phyloP scores from a whole-genome alignment of 2,113 vertebrate species.

The Gymnocephalus cernua region DNA sequence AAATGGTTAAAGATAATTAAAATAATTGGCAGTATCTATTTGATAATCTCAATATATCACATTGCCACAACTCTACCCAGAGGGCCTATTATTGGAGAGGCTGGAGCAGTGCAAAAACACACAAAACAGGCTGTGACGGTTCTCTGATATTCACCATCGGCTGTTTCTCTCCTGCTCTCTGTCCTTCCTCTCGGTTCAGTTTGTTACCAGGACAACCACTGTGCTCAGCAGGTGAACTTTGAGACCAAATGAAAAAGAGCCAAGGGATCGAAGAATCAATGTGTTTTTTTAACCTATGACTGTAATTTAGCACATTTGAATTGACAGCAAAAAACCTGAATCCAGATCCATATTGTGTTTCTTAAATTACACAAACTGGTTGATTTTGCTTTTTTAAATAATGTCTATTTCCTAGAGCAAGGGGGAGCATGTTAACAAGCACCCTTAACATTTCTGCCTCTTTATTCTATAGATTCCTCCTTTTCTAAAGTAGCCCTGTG shows the following conservation, averaged over 20 bases:
- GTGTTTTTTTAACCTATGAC: conserved; percentile 27
- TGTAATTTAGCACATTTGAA: not conserved
- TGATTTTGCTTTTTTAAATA: not conserved
- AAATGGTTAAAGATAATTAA: not conserved
- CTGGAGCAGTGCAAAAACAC: not conserved
- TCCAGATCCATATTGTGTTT: not conserved
- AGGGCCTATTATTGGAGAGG: not conserved
- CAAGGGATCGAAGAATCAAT: conserved; percentile 52
- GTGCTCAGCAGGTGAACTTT: conserved; percentile 78
- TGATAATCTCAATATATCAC: accelerated
- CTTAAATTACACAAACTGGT: not conserved
- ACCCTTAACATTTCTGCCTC: not conserved
- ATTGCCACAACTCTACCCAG: not conserved
- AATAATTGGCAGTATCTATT: not conserved
- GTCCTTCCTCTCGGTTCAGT: conserved; percentile 11
- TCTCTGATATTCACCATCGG: conserved; percentile 13
- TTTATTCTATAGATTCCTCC: not conserved
- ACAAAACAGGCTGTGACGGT: not conserved
- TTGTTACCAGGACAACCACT: conserved; percentile 64
- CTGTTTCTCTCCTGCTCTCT: conserved; percentile 10
- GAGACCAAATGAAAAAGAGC: conserved; percentile 68
- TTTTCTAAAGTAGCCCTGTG: conserved; percentile 4
- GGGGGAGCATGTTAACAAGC: not conserved
- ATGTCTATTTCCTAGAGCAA: not conserved
- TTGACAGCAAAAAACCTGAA: not conserved